Evolutionary conservation across 2,888 invertebrate genomes (phyloP), one percentile per base, ranked within the genome.

Genomic region (Parthenolecanium corni): DNA sequence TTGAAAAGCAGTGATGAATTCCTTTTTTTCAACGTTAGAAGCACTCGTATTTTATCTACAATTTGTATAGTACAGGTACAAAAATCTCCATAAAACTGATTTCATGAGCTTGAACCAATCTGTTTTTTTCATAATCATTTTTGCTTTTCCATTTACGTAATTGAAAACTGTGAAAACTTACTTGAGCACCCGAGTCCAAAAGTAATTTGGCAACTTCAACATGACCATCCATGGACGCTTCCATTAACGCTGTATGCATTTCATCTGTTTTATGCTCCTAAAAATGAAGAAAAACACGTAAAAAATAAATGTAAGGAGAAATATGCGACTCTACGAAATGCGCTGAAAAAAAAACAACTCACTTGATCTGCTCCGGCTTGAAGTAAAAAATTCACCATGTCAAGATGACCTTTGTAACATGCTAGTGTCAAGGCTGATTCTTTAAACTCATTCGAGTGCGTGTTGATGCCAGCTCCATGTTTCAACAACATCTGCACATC

Each of bases 201-300:
- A 98, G 79, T 67, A 97, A 79, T 69, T 92, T 79, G 9, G 96
- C 96, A 52, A 98, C 97, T 76, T 97, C 96, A 0, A 96, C 93
- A 73, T 98, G 97, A 0, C 98, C 97, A 75, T 98, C 97, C 97
- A 98, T 98, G 65, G 95, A 94, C 58, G 97, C 97, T 76, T 98
- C 97, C 96, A 98, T 97, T 49, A 98, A 79, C 49, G 97, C 97
- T 24, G 97, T 97, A 76, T 98, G 97, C 95, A 98, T 95, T 78
- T 98, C 98, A 74, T 97, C 96, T 9, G 96, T 96, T 79, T 96
- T 96, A 78, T 96, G 96, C 76, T 96, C 95, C 75, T 94, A 69
- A 67, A 69, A 69, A 46, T 65, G 21, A 24, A 25, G 56, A 25
- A 56, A 1, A 36, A 24, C 44, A 42, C 44, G 14, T 42, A 9